Conservation (phyloP, 2,113 vertebrate species). For the Erinaceus europaeus region DNA sequence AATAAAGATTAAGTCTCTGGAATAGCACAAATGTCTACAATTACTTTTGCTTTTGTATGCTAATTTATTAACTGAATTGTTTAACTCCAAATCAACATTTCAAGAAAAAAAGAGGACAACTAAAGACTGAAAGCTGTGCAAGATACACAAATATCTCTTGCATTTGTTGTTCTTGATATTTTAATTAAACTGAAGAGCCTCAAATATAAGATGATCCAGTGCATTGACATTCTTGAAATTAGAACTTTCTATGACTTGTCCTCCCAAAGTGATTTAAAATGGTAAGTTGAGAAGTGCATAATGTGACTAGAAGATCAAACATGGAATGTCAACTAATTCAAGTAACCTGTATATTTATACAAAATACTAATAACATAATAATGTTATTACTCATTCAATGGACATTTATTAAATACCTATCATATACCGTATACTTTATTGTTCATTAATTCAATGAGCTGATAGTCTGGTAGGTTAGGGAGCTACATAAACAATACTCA, state of each 20-base stretch:
- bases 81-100: background rate
- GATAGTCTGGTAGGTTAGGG: background rate
- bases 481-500: background rate
- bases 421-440: background rate
- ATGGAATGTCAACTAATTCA: background rate
- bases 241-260: background rate
- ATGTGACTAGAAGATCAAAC: background rate
- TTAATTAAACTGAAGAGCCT: background rate
- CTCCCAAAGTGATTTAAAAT: background rate
- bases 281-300: background rate
- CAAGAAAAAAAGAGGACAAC: background rate
- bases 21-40: conserved; percentile 53
- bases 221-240: background rate
- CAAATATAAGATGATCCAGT: background rate
- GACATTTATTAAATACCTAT: background rate
- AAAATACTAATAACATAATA: background rate
- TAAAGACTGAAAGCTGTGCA: background rate
- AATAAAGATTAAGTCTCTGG: conserved; percentile 66
- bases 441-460: background rate
- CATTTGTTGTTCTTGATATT: background rate
- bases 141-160: background rate
- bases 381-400: background rate
- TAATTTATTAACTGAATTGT: background rate
- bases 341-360: background rate
- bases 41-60: conserved; percentile 31